Conservation (phyloP, 2,888 invertebrate species). For the Ormia ochracea region DNA sequence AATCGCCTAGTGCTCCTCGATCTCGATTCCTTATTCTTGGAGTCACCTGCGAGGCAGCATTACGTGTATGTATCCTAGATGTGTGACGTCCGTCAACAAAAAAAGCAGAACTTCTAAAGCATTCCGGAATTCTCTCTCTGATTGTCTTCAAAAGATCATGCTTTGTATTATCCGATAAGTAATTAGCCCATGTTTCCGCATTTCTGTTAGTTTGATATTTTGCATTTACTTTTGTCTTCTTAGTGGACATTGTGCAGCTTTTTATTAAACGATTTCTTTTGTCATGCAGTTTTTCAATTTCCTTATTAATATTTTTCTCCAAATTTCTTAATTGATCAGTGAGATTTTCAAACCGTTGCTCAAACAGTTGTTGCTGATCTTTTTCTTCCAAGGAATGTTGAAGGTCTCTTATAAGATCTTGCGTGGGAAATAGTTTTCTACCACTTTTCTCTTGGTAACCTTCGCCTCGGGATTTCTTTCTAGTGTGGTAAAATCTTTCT, state of each 20-base stretch:
- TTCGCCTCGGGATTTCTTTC: no score
- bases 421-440: not conserved
- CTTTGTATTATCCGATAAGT: constrained; percentile 14
- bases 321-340: constrained; percentile 23
- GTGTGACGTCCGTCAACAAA: constrained; percentile 46
- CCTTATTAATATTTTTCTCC: constrained; percentile 51
- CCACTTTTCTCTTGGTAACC: not conserved
- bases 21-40: not conserved
- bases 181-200: constrained; percentile 46
- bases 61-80: constrained; percentile 59
- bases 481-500: constrained; percentile 44
- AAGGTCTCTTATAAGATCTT: not conserved
- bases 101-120: constrained; percentile 35
- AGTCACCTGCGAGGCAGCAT: constrained; percentile 51
- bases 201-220: constrained; percentile 14
- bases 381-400: not conserved
- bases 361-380: not conserved
- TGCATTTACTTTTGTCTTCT: not conserved
- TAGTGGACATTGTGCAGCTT: not conserved
- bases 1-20: constrained; percentile 35
- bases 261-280: not conserved
- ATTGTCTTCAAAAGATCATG: constrained; percentile 17
- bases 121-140: constrained; percentile 52
- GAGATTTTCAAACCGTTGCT: not conserved
- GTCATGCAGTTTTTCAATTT: constrained; percentile 55